Conservation (phyloP, 2,113 vertebrate species). For the zebrafish (Danio rerio) region DNA sequence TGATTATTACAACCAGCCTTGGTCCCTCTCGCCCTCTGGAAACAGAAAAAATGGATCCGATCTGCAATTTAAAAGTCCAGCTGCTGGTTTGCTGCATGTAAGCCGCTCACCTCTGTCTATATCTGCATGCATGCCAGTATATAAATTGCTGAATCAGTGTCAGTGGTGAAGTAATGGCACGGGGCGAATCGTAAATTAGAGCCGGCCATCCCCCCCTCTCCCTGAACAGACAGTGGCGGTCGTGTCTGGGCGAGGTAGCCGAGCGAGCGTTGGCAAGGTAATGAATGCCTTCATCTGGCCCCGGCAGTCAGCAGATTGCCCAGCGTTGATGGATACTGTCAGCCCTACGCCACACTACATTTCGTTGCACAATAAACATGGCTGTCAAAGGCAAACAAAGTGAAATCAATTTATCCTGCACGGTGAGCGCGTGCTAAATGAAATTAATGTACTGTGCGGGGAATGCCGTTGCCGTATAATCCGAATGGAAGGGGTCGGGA, state of each 20-base stretch:
- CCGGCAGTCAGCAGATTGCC: conserved; percentile 97
- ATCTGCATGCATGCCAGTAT: conserved; percentile 78
- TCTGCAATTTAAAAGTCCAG: conserved; percentile 18
- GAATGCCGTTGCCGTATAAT: conserved; percentile 85
- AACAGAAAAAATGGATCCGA: conserved; percentile 20
- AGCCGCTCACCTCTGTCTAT: conserved; percentile 76
- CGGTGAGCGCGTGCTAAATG: conserved; percentile 98
- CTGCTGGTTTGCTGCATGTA: background rate
- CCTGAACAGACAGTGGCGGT: conserved; percentile 86
- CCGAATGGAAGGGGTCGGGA: conserved; percentile 66
- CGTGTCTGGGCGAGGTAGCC: conserved; percentile 68
- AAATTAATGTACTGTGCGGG: conserved; percentile 97
- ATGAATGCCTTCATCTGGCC: conserved; percentile 99
- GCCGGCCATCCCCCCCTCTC: conserved; percentile 77
- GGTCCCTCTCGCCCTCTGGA: background rate
- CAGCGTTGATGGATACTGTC: conserved; percentile 98
- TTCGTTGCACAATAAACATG: conserved; percentile 99
- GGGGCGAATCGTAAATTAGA: conserved; percentile 90
- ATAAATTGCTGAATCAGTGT: conserved; percentile 95
- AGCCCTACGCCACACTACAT: conserved; percentile 94
- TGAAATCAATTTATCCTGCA: conserved; percentile 99
- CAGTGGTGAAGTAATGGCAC: conserved; percentile 91
- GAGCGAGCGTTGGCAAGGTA: conserved; percentile 91
- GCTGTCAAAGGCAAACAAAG: conserved; percentile 98
- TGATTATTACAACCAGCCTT: conserved; percentile 26